phyloP scores from a whole-genome alignment of 2,888 invertebrate genomes.

The Pseudanteris insignis region DNA sequence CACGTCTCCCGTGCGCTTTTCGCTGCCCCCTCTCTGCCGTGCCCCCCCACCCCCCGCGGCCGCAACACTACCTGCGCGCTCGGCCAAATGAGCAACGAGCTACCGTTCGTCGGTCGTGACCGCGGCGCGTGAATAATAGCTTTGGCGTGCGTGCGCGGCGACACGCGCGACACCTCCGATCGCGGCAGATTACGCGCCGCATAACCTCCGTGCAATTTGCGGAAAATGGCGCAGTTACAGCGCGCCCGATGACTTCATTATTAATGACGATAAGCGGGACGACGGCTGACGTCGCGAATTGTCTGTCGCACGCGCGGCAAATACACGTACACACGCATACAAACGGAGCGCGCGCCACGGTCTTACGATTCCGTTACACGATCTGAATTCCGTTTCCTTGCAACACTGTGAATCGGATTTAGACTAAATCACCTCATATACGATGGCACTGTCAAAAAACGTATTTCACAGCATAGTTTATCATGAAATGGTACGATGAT shows the following conservation, averaged over 20 bases:
- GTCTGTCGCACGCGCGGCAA: conserved; percentile 15
- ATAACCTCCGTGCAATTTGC: conserved; percentile 16
- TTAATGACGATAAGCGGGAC: conserved; percentile 27
- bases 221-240: conserved; percentile 35
- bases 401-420: no score
- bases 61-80: conserved; percentile 29
- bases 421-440: no score
- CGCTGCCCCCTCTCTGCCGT: conserved; percentile 5
- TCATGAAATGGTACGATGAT: no score
- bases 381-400: no score
- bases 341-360: not conserved
- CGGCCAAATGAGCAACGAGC: conserved; percentile 43
- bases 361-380: not conserved
- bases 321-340: conserved; percentile 2
- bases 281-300: conserved; percentile 30
- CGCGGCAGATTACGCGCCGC: conserved; percentile 42
- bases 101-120: conserved; percentile 48
- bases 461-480: no score
- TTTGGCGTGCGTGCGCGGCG: conserved; percentile 48
- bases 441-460: no score
- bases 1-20: no score
- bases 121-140: conserved; percentile 52
- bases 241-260: conserved; percentile 35
- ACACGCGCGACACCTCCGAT: conserved; percentile 47
- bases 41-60: not conserved